Percentiles rank a stretch among this genome's conserved stretches.
Conservation (phyloP, 2,888 invertebrate genomes). For the Stenchaetothrips biformis region DNA sequence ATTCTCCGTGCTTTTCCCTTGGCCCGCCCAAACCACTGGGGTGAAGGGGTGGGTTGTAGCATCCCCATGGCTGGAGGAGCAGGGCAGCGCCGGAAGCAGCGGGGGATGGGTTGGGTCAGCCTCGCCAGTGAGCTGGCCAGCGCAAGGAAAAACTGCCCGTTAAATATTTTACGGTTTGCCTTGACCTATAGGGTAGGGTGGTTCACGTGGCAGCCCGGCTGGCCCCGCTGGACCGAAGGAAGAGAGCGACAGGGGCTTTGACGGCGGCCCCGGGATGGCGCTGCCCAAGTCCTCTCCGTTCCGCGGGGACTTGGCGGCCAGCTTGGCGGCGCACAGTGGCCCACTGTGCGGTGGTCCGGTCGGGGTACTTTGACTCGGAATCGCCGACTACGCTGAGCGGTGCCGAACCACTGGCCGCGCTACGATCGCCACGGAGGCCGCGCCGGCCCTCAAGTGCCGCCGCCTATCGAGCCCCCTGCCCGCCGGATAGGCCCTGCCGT, state of each 20-base stretch:
- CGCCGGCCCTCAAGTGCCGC: background rate
- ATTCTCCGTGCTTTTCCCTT: too few species aligned
- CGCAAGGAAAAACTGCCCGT: background rate
- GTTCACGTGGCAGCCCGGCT: background rate
- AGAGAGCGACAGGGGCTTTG: background rate
- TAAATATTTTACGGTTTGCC: slow-evolving; percentile 5
- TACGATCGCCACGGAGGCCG: background rate
- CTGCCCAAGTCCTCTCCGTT: background rate
- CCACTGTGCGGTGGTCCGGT: too few species aligned
- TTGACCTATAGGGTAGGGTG: background rate
- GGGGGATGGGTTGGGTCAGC: too few species aligned
- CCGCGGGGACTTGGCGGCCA: background rate
- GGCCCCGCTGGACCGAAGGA: background rate
- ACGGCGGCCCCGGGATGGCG: too few species aligned
- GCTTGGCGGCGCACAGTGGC: background rate
- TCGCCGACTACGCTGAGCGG: background rate
- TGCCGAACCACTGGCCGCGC: background rate
- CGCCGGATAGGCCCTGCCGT: too few species aligned
- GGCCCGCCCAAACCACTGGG: too few species aligned
- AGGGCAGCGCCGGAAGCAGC: too few species aligned
- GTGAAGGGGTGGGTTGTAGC: too few species aligned
- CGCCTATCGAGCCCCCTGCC: too few species aligned
- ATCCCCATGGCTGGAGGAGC: too few species aligned
- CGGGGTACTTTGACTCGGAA: background rate
- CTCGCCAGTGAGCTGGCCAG: too few species aligned